Base-by-base conservation (phyloP, 1,140 invertebrate species). In the Chlorops oryzae region DNA sequence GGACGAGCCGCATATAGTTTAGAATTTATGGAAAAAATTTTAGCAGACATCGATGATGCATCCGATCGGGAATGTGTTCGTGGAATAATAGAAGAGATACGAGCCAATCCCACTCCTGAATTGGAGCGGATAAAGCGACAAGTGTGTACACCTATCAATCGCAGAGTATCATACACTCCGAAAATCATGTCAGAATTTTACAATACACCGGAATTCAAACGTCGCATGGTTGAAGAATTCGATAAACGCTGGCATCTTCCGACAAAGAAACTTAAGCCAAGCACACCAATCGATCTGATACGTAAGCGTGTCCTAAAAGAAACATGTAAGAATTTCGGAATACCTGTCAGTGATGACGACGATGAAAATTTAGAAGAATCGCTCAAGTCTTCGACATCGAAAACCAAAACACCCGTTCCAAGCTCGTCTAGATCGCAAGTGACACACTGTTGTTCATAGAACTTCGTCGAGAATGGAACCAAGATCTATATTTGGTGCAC, bases 121-220 rank as follows among this genome's bases (percentile, higher is more conserved):
- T 38, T 70, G 50, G 66, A 70, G 24, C 62, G 66, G 13, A 66
- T 70, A 12, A 49, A 63, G 1, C 48, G 65, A 3, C 63, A 66
- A 44, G 66, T 61, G 3, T 63, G 62, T 17, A 70, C 66, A 2
- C 66, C 66, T 0, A 57, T 69, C 4, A 62, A 59, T 54, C 53
- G 57, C 3, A 61, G 61, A 3, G 37, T 57, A 5, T 39, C 52
- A 1, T 52, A 49, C 0, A 59, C 58, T 0, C 51, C 57, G 0
- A 61, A 62, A 0, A 65, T 63, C 2, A 69, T 69, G 47, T 65
- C 65, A 0, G 59, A 69, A 39, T 70, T 70, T 35, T 70, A 66
- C 7, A 54, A 64, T 0, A 70, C 66, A 0, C 66, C 66, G 0
- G 66, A 70, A 42, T 70, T 62, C 37, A 59, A 70, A 52, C 59